Percentiles rank a stretch among this genome's conserved stretches.
Evolutionary conservation across 2,888 invertebrate species (phyloP).

Genomic region (Schizaphis graminum): DNA sequence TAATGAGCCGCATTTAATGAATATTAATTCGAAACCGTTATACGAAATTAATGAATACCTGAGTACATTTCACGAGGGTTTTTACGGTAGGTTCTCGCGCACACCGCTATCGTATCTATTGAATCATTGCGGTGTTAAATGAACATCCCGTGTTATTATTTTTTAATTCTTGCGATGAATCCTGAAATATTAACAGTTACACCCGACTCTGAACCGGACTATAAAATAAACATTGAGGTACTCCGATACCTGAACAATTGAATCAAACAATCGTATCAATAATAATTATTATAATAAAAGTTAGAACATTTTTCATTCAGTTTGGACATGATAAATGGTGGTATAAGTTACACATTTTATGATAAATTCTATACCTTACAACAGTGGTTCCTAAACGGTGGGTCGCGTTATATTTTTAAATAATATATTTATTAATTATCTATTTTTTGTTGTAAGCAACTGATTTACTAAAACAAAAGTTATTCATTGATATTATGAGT

Average conservation of each 20-base stretch:
- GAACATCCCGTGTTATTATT: neutral
- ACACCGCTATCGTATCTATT: neutral
- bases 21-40: conserved; percentile 59
- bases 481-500: too few species aligned
- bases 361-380: neutral
- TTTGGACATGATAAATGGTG: neutral
- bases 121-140: neutral
- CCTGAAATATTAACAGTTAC: neutral
- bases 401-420: too few species aligned
- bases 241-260: neutral
- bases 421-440: too few species aligned
- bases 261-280: neutral
- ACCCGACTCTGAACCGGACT: neutral
- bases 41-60: conserved; percentile 26
- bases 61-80: neutral
- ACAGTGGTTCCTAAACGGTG: too few species aligned
- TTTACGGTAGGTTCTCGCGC: neutral
- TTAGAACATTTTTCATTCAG: neutral
- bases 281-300: neutral
- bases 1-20: conserved; percentile 56
- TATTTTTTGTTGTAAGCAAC: too few species aligned
- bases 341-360: neutral
- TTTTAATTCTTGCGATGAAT: neutral
- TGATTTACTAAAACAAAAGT: too few species aligned
- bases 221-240: neutral